Evolutionary conservation across 2,797 vertebrate genomes (phyloP), one percentile per base, ranked within the genome.

Genomic region (Girardinus metallicus): DNA sequence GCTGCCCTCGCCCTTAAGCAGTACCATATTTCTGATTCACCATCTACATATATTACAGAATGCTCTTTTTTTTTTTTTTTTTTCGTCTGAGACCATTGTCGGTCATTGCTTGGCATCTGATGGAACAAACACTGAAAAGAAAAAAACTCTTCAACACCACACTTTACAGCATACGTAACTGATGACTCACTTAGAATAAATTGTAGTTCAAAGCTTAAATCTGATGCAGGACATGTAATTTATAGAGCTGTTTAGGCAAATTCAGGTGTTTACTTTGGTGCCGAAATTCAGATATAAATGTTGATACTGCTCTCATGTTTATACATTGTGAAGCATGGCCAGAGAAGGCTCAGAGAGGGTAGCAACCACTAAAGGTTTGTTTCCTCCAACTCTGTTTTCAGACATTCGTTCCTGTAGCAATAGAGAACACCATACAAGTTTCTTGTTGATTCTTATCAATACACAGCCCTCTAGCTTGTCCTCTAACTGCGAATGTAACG

Each of bases 21-120:
- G 79, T 60, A 51, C 55, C 71, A 72, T 55, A 64, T 64, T 85
- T 75, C 78, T 88, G 85, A 83, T 81, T 92, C 86, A 79, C 51
- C 86, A 64, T 75, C 85, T 53, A 49, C 83, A 74, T 87, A 73
- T 68, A 73, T 85, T 77, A 87, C 77, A 64, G 46, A 46, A 3
- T 0, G 34, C 70, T 78, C 55, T 49, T 41, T 34, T 41, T 46
- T 34, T 73, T 83, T 75, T 90, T 87, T 73, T 78, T 81, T 79
- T 16, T 5, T 5, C 44, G 82, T n/a, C 18, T 70, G 78, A 86
- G 84, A 80, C 72, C 75, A 73, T 76, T 79, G 77, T 85, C 75
- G 51, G 73, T 82, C 80, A 80, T 47, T 73, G 73, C 80, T 82
- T 89, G 86, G 82, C 81, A 73, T 73, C 79, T 85, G 43, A 83